Percentiles rank a stretch among this genome's conserved stretches.
Conservation (phyloP, 2,113 vertebrate species). For the Sinocyclocheilus anshuiensis region DNA sequence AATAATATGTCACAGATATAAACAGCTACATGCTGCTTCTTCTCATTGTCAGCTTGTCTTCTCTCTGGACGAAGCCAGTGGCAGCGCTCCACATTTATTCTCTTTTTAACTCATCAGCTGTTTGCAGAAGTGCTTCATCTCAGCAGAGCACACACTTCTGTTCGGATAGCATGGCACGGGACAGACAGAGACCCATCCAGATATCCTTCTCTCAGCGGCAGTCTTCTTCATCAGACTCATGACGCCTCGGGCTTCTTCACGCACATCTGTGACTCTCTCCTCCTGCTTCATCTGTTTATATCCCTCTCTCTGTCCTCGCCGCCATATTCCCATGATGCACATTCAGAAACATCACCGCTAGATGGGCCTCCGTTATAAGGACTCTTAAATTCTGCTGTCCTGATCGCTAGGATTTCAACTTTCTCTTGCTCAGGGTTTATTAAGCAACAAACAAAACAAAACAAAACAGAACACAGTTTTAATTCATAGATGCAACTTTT, state of each 20-base stretch:
- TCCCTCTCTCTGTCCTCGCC: background rate
- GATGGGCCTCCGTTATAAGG: background rate
- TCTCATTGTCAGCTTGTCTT: background rate
- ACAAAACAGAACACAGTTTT: background rate
- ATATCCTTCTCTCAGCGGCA: background rate
- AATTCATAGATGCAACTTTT: background rate
- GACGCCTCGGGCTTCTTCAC: slow-evolving; percentile 71
- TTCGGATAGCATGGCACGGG: slow-evolving; percentile 48
- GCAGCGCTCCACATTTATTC: too few species aligned
- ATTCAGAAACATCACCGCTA: slow-evolving; percentile 12
- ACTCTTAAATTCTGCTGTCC: background rate
- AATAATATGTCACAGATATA: background rate
- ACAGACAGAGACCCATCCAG: background rate
- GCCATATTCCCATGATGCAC: slow-evolving; percentile 34
- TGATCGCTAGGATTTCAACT: background rate
- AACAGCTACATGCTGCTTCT: background rate
- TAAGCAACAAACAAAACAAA: background rate
- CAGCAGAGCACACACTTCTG: slow-evolving; percentile 61
- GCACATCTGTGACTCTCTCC: slow-evolving; percentile 70
- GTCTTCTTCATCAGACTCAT: slow-evolving; percentile 17
- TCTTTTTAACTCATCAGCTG: slow-evolving; percentile 29
- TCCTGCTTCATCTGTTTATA: background rate
- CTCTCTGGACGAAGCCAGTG: background rate
- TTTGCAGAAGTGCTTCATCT: slow-evolving; percentile 73
- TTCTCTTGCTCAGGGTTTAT: background rate